Conservation (phyloP, 2,797 vertebrate genomes). For the Mastacembelus armatus region DNA sequence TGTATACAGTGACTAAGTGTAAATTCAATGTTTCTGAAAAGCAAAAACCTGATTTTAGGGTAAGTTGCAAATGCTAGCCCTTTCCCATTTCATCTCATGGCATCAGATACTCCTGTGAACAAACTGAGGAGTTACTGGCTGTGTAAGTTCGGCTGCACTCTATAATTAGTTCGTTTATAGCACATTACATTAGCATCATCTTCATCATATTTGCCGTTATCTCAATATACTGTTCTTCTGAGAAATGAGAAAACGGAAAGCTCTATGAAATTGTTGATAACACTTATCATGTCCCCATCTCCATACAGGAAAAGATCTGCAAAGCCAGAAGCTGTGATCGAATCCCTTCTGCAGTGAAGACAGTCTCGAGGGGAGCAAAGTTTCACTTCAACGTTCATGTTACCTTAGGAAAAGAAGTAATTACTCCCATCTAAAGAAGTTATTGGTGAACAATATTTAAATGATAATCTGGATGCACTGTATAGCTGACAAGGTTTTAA, state of each 20-base stretch:
- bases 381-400: constrained; percentile 28
- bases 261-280: constrained; percentile 50
- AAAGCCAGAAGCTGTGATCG: constrained; percentile 92
- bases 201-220: constrained; percentile 2
- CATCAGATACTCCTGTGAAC: not conserved
- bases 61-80: not conserved
- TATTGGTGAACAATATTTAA: constrained; percentile 46
- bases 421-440: constrained; percentile 37
- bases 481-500: constrained; percentile 55
- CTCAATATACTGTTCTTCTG: constrained; percentile 49
- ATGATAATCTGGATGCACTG: constrained; percentile 59
- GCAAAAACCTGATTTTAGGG: not conserved
- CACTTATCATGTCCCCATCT: constrained; percentile 61
- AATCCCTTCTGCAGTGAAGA: constrained; percentile 94
- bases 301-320: constrained; percentile 93
- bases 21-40: not conserved
- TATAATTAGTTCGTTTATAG: constrained; percentile 8
- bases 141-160: not conserved
- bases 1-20: not conserved
- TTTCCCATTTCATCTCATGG: not conserved
- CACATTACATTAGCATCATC: not conserved
- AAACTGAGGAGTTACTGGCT: not conserved
- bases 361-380: not conserved
- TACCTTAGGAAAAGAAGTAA: constrained; percentile 45
- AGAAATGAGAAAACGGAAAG: constrained; percentile 46